A percentile compares a stretch with the other conserved stretches of the same genome.
Conservation (phyloP, 2,888 invertebrate genomes). For the Tenthredo distinguenda region DNA sequence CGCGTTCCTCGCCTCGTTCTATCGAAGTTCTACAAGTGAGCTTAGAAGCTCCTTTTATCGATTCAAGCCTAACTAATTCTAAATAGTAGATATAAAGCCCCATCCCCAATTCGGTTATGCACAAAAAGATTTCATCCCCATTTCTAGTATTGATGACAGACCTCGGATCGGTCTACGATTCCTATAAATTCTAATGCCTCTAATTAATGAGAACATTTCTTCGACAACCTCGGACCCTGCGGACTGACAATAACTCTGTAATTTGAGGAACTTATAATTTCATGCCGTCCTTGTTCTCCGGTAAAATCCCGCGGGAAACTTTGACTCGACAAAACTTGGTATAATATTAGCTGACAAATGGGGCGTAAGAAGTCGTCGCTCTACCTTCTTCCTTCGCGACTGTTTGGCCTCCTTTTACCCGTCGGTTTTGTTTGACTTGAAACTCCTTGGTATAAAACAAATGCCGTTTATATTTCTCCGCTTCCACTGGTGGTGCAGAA, state of each 20-base stretch:
- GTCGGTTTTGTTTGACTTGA: slow-evolving; percentile 31
- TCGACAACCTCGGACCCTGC: neutral
- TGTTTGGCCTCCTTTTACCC: slow-evolving; percentile 15
- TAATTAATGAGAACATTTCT: neutral
- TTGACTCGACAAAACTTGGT: slow-evolving; percentile 45
- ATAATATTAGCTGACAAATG: slow-evolving; percentile 52
- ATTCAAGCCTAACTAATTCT: slow-evolving; percentile 14
- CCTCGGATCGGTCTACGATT: neutral
- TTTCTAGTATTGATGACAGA: neutral
- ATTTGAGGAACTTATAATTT: slow-evolving; percentile 12
- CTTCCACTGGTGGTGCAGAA: neutral
- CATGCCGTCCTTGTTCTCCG: slow-evolving; percentile 10
- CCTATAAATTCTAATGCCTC: neutral
- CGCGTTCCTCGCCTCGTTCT: neutral
- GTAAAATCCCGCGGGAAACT: slow-evolving; percentile 7
- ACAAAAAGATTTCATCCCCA: neutral
- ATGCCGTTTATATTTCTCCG: slow-evolving; percentile 7
- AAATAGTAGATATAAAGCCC: neutral
- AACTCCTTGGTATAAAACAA: slow-evolving; percentile 42
- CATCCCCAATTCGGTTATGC: neutral
- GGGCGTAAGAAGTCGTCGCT: slow-evolving; percentile 46
- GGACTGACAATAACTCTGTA: neutral
- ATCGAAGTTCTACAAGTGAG: slow-evolving; percentile 48
- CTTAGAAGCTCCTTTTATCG: slow-evolving; percentile 33
- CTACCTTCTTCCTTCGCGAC: slow-evolving; percentile 13